Base-by-base conservation (phyloP, 2,888 invertebrate species). In the Molorchus minor region DNA sequence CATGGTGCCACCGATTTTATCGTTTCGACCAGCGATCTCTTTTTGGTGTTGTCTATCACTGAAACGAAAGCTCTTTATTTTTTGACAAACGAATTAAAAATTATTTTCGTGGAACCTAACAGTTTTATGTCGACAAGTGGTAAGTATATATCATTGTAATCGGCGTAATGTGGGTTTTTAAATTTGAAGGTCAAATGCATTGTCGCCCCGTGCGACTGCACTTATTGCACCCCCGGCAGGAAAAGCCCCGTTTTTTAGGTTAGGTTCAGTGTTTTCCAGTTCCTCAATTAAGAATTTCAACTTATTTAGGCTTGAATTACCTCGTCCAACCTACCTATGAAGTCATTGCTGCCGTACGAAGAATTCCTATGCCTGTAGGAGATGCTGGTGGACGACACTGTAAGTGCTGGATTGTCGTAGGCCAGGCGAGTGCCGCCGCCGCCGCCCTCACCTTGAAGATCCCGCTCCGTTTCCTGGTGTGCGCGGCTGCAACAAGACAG, bases 291-390 rank as follows among this genome's bases (percentile, higher is more conserved):
- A n/a, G n/a, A n/a, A n/a, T n/a, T n/a, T n/a, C n/a, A n/a, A n/a
- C n/a, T n/a, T n/a, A n/a, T n/a, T n/a, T n/a, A n/a, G n/a, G n/a
- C n/a, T n/a, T n/a, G n/a, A n/a, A n/a, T n/a, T n/a, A n/a, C n/a
- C n/a, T n/a, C n/a, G n/a, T n/a, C n/a, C n/a, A 43, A 82, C 83
- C 83, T 76, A 85, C 84, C 77, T 68, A 84, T 84, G 67, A 85
- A 85, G 64, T 87, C 86, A 69, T 86, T 85, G 68, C 87, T 87
- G 66, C 87, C 87, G 73, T 52, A 66, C 8, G 66, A 44, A 10
- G 66, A 66, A 45, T 64, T 60, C 43, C 62, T 64, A 43, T 55
- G 68, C 63, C 66, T 67, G 61, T 49, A 71, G 65, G 69, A 70
- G 20, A 81, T 71, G 58, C 73, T 78, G 33, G 73, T 73, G 12